Percentiles rank a stretch among this genome's conserved stretches.
Evolutionary conservation across 2,113 vertebrate genomes (phyloP).

Genomic region (cattle (Bos taurus)): DNA sequence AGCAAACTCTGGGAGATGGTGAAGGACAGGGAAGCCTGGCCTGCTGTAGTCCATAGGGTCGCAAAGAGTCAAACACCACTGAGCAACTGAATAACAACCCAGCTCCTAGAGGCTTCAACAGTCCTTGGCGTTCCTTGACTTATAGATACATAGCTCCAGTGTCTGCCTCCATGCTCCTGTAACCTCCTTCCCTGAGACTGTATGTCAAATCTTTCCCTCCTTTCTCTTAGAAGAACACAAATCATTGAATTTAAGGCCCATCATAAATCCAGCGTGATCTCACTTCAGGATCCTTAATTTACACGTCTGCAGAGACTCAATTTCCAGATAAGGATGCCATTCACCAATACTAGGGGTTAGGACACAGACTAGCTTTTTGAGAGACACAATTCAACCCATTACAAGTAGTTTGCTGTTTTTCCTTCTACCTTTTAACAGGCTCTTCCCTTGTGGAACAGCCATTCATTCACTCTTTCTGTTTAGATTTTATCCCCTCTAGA

Average conservation of each 20-base stretch:
- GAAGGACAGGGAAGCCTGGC: neutral
- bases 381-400: neutral
- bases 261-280: neutral
- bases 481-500: neutral
- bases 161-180: neutral
- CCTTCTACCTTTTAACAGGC: neutral
- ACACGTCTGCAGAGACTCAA: neutral
- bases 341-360: neutral
- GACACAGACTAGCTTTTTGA: neutral
- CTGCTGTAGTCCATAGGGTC: neutral
- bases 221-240: neutral
- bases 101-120: neutral
- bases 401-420: neutral
- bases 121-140: neutral
- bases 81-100: neutral
- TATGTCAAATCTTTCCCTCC: neutral
- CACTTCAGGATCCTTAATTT: neutral
- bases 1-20: neutral
- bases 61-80: neutral
- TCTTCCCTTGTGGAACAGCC: neutral
- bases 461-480: neutral
- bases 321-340: neutral
- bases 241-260: neutral
- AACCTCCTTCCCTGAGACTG: neutral
- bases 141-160: neutral